Percentiles rank a stretch among this genome's conserved stretches.
Conservation (phyloP, 2,888 invertebrate genomes). For the Caradrina clavipalpis region DNA sequence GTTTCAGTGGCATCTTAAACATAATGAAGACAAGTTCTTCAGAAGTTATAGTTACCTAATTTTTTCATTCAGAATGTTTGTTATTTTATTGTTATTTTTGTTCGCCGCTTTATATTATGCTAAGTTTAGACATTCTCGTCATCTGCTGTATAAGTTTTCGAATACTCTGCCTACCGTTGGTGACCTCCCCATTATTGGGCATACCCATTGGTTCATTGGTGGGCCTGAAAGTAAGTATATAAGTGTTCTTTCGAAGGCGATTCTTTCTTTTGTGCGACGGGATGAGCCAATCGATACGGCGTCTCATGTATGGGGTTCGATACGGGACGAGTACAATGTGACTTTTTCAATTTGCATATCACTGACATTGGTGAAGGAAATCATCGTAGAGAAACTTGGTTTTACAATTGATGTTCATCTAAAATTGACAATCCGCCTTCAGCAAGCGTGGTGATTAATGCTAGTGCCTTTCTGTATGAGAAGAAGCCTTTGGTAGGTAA, state of each 20-base stretch:
- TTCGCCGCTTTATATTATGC: slow-evolving; percentile 73
- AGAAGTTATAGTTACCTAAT: not conserved
- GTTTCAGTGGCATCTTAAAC: slow-evolving; percentile 39
- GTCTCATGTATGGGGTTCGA: too few species aligned
- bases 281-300: too few species aligned
- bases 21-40: slow-evolving; percentile 25
- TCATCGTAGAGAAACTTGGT: too few species aligned
- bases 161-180: slow-evolving; percentile 73
- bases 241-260: not conserved
- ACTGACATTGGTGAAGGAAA: too few species aligned
- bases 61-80: slow-evolving; percentile 70
- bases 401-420: too few species aligned
- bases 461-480: too few species aligned
- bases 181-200: slow-evolving; percentile 77
- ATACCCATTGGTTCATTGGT: slow-evolving; percentile 83
- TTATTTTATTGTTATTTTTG: slow-evolving; percentile 69
- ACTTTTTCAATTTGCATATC: too few species aligned
- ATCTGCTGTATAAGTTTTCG: slow-evolving; percentile 75
- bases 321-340: too few species aligned
- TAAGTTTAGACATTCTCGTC: slow-evolving; percentile 74
- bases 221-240: slow-evolving; percentile 81
- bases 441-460: too few species aligned
- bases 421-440: too few species aligned
- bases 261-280: too few species aligned
- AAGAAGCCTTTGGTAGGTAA: too few species aligned